Evolutionary conservation across 2,113 vertebrate species (phyloP).

Genomic region (Erythrolamprus reginae): DNA sequence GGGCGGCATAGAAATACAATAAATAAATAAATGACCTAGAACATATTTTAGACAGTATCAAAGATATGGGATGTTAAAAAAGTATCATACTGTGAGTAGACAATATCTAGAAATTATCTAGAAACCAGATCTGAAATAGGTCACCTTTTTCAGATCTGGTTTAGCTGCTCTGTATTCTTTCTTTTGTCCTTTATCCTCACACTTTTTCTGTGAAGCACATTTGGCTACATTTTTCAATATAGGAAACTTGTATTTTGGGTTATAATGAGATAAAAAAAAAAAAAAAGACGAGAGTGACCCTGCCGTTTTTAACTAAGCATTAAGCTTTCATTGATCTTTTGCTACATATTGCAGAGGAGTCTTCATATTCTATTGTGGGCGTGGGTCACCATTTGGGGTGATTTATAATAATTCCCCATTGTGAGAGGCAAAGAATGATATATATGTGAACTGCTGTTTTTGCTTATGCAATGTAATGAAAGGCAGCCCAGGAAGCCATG

Average conservation of each 20-base stretch:
- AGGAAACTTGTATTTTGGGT: background rate
- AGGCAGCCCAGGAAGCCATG: conserved; percentile 25
- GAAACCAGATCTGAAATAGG: no score
- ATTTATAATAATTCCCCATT: conserved; percentile 41
- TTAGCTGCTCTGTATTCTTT: background rate
- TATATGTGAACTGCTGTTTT: conserved; percentile 35
- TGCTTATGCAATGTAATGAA: background rate
- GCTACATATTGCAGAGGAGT: conserved; percentile 28
- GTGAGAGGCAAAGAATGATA: conserved; percentile 48
- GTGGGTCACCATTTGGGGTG: conserved; percentile 31
- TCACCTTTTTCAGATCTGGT: background rate
- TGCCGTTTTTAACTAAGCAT: background rate
- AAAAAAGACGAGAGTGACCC: conserved; percentile 24
- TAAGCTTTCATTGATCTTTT: conserved; percentile 18
- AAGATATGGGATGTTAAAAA: background rate
- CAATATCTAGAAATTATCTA: no score
- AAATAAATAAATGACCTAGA: background rate
- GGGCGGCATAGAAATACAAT: no score
- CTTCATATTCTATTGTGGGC: conserved; percentile 22
- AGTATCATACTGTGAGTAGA: background rate
- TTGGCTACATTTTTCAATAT: background rate
- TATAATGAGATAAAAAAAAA: background rate
- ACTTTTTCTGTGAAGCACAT: background rate
- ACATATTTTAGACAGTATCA: background rate
- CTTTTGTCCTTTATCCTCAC: background rate